Evolutionary conservation across 2,888 invertebrate genomes (phyloP).

Genomic region (Nephrotoma flavescens): DNA sequence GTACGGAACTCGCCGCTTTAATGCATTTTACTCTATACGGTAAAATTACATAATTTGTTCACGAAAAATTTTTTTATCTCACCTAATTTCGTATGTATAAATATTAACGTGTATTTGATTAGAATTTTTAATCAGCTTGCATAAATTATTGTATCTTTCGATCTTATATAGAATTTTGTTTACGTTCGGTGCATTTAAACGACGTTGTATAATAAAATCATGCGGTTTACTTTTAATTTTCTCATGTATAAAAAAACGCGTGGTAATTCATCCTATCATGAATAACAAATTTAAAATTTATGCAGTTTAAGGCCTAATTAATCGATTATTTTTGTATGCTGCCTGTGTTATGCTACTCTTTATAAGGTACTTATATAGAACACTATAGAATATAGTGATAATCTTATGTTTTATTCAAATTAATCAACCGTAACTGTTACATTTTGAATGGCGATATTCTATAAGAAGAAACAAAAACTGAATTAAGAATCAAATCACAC

Average conservation of each 20-base stretch:
- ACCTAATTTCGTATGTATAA: background rate
- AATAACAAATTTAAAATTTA: background rate
- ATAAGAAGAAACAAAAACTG: background rate
- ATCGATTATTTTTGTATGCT: background rate
- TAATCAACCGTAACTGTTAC: background rate
- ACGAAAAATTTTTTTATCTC: background rate
- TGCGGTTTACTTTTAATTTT: no score
- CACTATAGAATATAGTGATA: background rate
- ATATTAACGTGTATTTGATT: background rate
- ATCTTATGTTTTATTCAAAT: background rate
- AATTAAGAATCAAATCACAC: background rate
- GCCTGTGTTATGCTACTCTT: no score
- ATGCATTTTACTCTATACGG: background rate
- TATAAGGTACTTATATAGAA: no score
- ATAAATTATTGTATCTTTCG: background rate
- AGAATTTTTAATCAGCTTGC: background rate
- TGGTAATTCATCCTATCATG: background rate
- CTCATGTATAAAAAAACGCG: no score
- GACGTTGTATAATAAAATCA: no score
- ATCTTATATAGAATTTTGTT: background rate
- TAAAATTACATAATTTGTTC: background rate
- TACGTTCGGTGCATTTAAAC: no score
- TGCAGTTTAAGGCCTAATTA: background rate
- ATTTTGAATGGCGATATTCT: background rate
- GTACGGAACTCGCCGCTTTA: no score